Conservation (phyloP, 1,140 invertebrate genomes). For the Drosophila baimaii region DNA sequence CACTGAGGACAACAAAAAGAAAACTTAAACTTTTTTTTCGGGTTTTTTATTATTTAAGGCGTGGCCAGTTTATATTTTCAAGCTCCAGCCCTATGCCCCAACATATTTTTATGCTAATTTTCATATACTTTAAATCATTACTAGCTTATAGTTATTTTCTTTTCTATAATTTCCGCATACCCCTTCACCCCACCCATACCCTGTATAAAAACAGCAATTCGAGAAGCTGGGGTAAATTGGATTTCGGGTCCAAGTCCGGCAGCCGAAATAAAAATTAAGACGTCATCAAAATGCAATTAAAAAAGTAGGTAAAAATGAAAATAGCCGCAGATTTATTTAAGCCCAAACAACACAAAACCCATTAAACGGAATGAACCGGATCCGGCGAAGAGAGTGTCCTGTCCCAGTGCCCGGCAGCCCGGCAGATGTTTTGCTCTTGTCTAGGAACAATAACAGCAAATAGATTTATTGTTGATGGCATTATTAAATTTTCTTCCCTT, state of each 20-base stretch:
- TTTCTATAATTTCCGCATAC: background rate
- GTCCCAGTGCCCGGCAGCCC: background rate
- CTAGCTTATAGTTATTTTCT: background rate
- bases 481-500: slow-evolving; percentile 75
- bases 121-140: background rate
- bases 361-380: slow-evolving; percentile 60
- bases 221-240: slow-evolving; percentile 62
- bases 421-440: slow-evolving; percentile 61
- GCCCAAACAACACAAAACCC: slow-evolving; percentile 49
- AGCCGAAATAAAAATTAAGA: slow-evolving; percentile 78
- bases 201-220: background rate
- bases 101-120: no score
- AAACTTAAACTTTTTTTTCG: no score
- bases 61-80: no score
- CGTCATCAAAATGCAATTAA: slow-evolving; percentile 83
- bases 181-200: background rate
- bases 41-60: no score
- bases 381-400: slow-evolving; percentile 8
- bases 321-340: slow-evolving; percentile 80
- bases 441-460: slow-evolving; percentile 74
- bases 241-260: slow-evolving; percentile 51
- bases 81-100: no score
- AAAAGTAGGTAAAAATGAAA: slow-evolving; percentile 80
- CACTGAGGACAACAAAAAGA: no score
- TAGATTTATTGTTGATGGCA: slow-evolving; percentile 82